These are phyloP conservation scores for Dysdera silvatica DNA, from an alignment of 1,140 invertebrate species.

Conservation along the genomic window DNA sequence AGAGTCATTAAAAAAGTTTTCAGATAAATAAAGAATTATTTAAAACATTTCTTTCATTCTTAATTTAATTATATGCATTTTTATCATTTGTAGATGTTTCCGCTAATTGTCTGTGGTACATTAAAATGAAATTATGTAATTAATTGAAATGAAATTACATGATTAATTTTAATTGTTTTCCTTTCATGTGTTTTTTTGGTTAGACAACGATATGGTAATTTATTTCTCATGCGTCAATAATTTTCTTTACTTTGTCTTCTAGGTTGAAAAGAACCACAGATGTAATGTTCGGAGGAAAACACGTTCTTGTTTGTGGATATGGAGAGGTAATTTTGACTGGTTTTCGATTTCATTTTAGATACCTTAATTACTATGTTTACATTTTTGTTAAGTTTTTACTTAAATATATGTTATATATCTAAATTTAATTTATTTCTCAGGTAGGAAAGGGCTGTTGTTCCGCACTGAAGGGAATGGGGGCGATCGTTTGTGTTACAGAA, in stretches of 20 bases:
- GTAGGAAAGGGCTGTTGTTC: slow-evolving; percentile 96
- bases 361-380: neutral
- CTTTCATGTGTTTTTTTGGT: neutral
- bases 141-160: neutral
- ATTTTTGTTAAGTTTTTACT: neutral
- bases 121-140: neutral
- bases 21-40: no score
- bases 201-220: slow-evolving; percentile 29
- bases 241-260: slow-evolving; percentile 35
- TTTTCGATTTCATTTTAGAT: neutral
- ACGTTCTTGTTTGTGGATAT: slow-evolving; percentile 92
- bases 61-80: no score
- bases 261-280: slow-evolving; percentile 92
- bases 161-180: slow-evolving; percentile 1
- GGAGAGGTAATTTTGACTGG: slow-evolving; percentile 56
- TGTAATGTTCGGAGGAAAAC: slow-evolving; percentile 97
- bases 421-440: slow-evolving; percentile 36
- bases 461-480: slow-evolving; percentile 86
- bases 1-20: no score
- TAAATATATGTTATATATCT: neutral
- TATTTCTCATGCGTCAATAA: neutral
- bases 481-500: slow-evolving; percentile 91
- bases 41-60: no score
- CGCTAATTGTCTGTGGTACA: no score
- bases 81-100: no score